These are phyloP conservation scores for Artibeus lituratus DNA, from an alignment of 2,797 vertebrate genomes.

Conservation along the genomic window DNA sequence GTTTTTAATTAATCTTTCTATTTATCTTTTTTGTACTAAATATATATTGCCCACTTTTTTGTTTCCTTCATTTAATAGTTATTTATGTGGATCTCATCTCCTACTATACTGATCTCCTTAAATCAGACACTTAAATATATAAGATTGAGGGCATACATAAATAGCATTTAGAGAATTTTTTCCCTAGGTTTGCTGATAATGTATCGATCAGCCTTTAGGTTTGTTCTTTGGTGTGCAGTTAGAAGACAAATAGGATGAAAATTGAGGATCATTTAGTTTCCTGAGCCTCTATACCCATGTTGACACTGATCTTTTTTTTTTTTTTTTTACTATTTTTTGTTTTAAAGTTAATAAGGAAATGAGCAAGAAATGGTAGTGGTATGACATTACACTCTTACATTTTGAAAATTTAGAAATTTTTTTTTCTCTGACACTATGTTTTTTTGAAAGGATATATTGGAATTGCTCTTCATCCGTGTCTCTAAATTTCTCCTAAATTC, in stretches of 20 bases:
- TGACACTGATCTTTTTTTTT: neutral
- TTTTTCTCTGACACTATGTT: neutral
- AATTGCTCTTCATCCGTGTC: conserved; percentile 8
- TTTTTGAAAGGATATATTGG: neutral
- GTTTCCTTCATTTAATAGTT: neutral
- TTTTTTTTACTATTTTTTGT: neutral
- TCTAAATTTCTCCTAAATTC: neutral
- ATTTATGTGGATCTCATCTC: neutral
- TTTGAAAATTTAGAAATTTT: conserved; percentile 24
- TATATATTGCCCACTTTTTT: neutral
- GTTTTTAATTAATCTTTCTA: conserved; percentile 2
- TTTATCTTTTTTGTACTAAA: conserved; percentile 6
- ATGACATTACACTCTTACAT: neutral
- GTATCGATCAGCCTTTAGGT: neutral
- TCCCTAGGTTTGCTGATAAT: neutral
- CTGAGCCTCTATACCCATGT: neutral
- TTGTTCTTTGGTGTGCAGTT: neutral
- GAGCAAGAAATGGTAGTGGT: neutral
- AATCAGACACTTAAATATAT: conserved; percentile 5
- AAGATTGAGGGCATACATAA: neutral
- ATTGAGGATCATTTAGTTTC: neutral
- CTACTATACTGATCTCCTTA: neutral
- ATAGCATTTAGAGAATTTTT: neutral
- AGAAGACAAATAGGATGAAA: neutral
- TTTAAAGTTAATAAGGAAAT: neutral